These are phyloP conservation scores for Macrosiphum euphorbiae DNA, from an alignment of 2,888 invertebrate genomes.

Conservation along the genomic window DNA sequence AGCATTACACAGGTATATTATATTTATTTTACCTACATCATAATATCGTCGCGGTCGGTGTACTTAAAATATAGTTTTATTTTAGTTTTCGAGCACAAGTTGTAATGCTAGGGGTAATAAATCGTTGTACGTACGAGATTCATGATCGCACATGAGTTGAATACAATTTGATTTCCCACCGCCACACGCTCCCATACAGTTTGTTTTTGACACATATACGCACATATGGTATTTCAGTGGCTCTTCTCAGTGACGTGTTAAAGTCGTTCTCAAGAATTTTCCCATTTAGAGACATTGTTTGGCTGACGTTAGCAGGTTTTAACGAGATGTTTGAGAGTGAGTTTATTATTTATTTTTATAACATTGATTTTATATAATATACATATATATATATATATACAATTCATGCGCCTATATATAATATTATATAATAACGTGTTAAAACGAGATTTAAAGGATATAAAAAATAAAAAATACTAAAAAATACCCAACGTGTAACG, in stretches of 20 bases:
- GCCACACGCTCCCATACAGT: not conserved
- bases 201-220: not conserved
- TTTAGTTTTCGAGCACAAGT: not conserved
- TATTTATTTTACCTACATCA: not conserved
- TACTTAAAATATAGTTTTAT: not conserved
- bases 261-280: not conserved
- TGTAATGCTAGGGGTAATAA: not conserved
- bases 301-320: not conserved
- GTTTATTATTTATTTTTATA: conserved; percentile 6
- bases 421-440: not conserved
- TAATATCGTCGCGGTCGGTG: not conserved
- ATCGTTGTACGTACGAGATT: not conserved
- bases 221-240: not conserved
- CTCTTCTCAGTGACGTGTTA: not conserved
- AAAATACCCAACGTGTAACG: not conserved
- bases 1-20: not conserved
- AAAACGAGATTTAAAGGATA: not conserved
- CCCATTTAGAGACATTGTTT: not conserved
- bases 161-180: not conserved
- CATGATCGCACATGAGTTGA: not conserved
- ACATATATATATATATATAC: not conserved
- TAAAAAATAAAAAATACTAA: no score
- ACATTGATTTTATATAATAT: not conserved
- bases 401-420: not conserved
- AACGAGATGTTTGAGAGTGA: not conserved